phyloP scores from a whole-genome alignment of 2,888 invertebrate species.

The Drosophila phalerata region DNA sequence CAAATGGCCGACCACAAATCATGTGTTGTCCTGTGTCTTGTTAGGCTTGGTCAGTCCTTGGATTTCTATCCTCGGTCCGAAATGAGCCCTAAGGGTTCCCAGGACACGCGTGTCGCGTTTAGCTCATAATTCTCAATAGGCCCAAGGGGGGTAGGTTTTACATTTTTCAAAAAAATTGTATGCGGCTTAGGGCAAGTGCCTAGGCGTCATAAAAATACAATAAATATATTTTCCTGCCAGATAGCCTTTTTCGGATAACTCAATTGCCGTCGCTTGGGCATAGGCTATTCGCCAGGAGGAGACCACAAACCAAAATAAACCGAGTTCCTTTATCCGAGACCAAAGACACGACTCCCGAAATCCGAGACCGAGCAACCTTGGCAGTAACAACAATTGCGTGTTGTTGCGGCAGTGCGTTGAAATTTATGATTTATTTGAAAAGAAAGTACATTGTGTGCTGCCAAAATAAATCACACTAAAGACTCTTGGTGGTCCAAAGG shows the following conservation, averaged over 20 bases:
- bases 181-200: slow-evolving; percentile 59
- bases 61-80: background rate
- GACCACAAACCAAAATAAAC: slow-evolving; percentile 6
- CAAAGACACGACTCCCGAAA: slow-evolving; percentile 1
- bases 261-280: slow-evolving; percentile 66
- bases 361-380: background rate
- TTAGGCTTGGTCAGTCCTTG: slow-evolving; percentile 8
- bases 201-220: slow-evolving; percentile 78
- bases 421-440: slow-evolving; percentile 82
- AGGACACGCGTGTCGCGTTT: slow-evolving; percentile 70
- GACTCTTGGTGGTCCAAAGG: slow-evolving; percentile 40
- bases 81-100: slow-evolving; percentile 27
- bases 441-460: slow-evolving; percentile 77
- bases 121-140: slow-evolving; percentile 72
- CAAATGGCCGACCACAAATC: slow-evolving; percentile 65
- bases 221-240: slow-evolving; percentile 63
- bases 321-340: slow-evolving; percentile 6
- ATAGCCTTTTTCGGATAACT: slow-evolving; percentile 78
- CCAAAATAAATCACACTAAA: slow-evolving; percentile 81
- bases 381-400: slow-evolving; percentile 48
- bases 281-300: slow-evolving; percentile 3
- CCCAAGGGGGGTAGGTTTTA: slow-evolving; percentile 53
- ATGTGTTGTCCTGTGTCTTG: slow-evolving; percentile 35
- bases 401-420: slow-evolving; percentile 69
- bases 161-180: slow-evolving; percentile 75